A percentile compares a stretch with the other conserved stretches of the same genome.
Conservation (phyloP, 2,888 invertebrate species). For the Orthosia gothica region DNA sequence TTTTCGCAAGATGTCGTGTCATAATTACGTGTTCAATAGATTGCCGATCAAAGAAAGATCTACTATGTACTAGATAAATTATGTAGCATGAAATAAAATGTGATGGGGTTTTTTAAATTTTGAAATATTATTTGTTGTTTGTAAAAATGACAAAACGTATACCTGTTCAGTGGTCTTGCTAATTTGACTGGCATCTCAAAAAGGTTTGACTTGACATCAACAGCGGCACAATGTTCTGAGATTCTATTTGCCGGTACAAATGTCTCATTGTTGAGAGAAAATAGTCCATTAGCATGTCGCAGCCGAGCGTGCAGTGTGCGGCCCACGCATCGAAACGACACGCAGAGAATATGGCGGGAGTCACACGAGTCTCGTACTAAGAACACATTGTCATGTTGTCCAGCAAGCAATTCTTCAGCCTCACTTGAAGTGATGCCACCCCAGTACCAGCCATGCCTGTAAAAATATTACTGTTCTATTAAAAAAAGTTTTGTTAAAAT, state of each 20-base stretch:
- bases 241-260: conserved; percentile 89
- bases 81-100: too few relatives aligned
- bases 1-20: too few relatives aligned
- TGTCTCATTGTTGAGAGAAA: conserved; percentile 92
- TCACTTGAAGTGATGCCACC: conserved; percentile 94
- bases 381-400: conserved; percentile 94
- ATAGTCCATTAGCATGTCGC: conserved; percentile 94
- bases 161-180: conserved; percentile 89
- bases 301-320: conserved; percentile 94
- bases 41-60: too few relatives aligned
- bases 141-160: conserved; percentile 34
- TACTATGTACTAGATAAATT: too few relatives aligned
- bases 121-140: too few relatives aligned
- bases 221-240: conserved; percentile 89
- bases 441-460: conserved; percentile 94
- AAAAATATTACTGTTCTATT: conserved; percentile 54
- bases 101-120: too few relatives aligned
- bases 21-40: too few relatives aligned
- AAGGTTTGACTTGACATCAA: conserved; percentile 87
- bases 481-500: neutral
- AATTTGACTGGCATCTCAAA: conserved; percentile 90
- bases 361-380: conserved; percentile 94
- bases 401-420: conserved; percentile 93
- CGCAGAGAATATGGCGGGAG: conserved; percentile 93
- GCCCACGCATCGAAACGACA: conserved; percentile 94